Percentiles rank a stretch among this genome's conserved stretches.
These are phyloP conservation scores for Pitta sordida DNA, from an alignment of 2,113 vertebrate species.

Conservation along the genomic window DNA sequence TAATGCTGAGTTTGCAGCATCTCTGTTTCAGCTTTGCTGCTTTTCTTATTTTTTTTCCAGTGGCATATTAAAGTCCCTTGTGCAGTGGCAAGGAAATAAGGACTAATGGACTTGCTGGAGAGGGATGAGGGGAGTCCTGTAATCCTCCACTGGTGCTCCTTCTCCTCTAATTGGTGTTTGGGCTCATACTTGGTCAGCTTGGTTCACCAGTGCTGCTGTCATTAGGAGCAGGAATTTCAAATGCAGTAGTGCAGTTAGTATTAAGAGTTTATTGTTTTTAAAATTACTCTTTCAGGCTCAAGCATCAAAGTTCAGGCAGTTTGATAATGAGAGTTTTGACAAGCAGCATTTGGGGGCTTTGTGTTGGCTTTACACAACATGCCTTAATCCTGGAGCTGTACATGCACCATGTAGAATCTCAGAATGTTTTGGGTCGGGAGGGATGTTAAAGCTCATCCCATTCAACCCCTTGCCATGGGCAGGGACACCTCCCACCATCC, in stretches of 20 bases:
- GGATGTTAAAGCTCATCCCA: neutral
- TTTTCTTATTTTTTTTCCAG: neutral
- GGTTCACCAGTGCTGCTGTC: neutral
- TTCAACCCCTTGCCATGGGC: rapidly evolving
- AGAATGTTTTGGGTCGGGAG: neutral
- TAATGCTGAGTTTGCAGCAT: neutral
- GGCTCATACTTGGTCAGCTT: neutral
- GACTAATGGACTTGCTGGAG: neutral
- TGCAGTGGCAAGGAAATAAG: neutral
- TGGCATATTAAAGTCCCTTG: neutral
- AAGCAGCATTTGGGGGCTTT: neutral
- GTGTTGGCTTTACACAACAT: neutral
- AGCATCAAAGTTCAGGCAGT: neutral
- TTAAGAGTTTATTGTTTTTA: neutral
- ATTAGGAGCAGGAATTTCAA: neutral
- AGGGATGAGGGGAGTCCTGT: neutral
- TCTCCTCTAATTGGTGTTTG: neutral
- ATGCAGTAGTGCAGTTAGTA: neutral
- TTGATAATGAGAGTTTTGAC: neutral
- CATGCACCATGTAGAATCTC: neutral
- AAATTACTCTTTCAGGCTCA: neutral
- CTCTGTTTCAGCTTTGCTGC: neutral
- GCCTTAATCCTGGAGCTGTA: neutral
- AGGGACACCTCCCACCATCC: neutral
- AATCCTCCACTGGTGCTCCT: neutral